phyloP scores from a whole-genome alignment of 2,113 vertebrate genomes.

The Fukomys damarensis region DNA sequence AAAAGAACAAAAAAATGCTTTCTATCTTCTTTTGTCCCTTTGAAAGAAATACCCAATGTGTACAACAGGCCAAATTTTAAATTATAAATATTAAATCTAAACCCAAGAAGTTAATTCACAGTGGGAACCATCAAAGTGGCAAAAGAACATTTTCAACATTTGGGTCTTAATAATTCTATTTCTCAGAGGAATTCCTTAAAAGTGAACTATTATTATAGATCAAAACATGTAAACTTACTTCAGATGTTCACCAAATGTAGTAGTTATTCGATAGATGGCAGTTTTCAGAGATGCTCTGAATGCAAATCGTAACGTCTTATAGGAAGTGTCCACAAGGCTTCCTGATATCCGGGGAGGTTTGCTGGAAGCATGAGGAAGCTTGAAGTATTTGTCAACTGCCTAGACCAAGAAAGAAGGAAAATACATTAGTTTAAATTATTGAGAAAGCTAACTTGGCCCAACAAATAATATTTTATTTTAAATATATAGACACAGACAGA shows the following conservation, averaged over 20 bases:
- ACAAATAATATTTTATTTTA: not conserved
- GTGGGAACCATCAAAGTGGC: not conserved
- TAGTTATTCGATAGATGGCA: constrained; percentile 95
- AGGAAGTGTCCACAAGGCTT: constrained; percentile 92
- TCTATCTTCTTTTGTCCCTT: constrained; percentile 16
- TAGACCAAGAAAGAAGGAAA: constrained; percentile 77
- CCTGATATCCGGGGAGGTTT: constrained; percentile 89
- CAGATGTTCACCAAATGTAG: constrained; percentile 95
- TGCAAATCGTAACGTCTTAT: constrained; percentile 96
- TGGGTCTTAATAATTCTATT: not conserved
- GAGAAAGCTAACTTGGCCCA: not conserved
- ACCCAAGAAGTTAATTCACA: constrained; percentile 4
- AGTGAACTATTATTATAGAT: not conserved
- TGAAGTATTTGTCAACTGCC: constrained; percentile 98
- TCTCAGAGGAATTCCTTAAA: not conserved
- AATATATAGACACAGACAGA: not conserved
- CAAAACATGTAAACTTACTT: constrained; percentile 89
- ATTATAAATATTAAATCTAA: constrained; percentile 45
- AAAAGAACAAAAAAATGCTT: not conserved
- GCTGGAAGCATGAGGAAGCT: constrained; percentile 97
- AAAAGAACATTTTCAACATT: not conserved
- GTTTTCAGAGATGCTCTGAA: constrained; percentile 96
- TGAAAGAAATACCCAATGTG: constrained; percentile 39
- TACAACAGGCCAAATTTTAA: constrained; percentile 33
- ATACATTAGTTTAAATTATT: not conserved